phyloP scores from a whole-genome alignment of 2,113 vertebrate genomes.

The Hemichromis elongatus region DNA sequence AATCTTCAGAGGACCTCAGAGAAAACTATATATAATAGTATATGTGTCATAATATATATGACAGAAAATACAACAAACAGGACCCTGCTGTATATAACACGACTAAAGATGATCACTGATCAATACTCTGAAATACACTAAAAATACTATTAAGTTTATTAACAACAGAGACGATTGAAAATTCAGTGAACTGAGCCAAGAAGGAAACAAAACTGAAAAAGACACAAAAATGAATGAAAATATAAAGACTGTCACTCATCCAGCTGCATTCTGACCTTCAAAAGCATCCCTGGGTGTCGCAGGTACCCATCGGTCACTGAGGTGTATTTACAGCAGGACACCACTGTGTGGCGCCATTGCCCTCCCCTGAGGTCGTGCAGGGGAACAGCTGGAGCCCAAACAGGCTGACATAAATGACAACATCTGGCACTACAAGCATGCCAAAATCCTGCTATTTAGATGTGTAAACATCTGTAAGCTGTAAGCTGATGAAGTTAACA shows the following conservation, averaged over 20 bases:
- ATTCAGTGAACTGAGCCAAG: accelerated
- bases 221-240: accelerated
- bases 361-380: neutral
- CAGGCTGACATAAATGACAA: neutral
- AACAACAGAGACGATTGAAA: neutral
- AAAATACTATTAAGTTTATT: accelerated
- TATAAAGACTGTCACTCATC: neutral
- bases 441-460: neutral
- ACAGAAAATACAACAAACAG: neutral
- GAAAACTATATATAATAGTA: too few species aligned
- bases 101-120: neutral
- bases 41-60: neutral
- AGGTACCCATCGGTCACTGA: accelerated
- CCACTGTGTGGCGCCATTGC: neutral
- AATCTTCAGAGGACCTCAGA: neutral
- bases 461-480: neutral
- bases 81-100: neutral
- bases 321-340: accelerated
- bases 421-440: neutral
- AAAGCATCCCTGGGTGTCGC: neutral
- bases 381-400: neutral
- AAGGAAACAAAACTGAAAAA: neutral
- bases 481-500: neutral
- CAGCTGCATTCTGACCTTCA: neutral
- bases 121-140: neutral